Percentiles rank a stretch among this genome's conserved stretches.
phyloP scores from a whole-genome alignment of 2,797 vertebrate genomes.

The Dallia pectoralis region DNA sequence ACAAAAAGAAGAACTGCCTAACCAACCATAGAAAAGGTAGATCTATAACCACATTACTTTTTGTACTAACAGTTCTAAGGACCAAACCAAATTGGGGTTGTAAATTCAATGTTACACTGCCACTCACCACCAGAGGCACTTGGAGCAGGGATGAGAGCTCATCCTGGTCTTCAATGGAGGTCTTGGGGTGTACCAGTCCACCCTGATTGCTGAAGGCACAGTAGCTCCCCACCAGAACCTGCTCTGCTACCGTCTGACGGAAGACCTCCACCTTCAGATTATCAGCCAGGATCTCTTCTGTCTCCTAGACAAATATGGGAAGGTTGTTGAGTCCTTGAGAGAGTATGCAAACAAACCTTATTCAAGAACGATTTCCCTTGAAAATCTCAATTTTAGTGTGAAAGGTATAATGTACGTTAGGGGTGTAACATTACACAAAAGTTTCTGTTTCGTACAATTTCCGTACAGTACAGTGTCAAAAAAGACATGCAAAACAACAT shows the following conservation, averaged over 20 bases:
- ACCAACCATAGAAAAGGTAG: neutral
- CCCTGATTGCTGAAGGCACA: conserved; percentile 95
- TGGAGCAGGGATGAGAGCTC: conserved; percentile 95
- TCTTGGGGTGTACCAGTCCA: conserved; percentile 94
- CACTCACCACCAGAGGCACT: conserved; percentile 94
- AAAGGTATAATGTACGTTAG: too few relatives aligned
- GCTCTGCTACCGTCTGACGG: conserved; percentile 94
- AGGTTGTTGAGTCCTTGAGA: neutral
- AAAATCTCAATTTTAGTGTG: too few relatives aligned
- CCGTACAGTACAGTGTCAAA: too few relatives aligned
- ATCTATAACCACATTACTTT: neutral
- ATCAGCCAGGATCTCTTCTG: conserved; percentile 95
- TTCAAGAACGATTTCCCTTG: neutral
- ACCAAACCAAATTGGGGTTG: too few relatives aligned
- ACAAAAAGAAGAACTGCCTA: neutral
- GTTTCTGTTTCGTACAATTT: too few relatives aligned
- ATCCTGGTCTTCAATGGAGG: conserved; percentile 94
- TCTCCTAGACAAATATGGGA: conserved; percentile 76
- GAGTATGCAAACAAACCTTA: neutral
- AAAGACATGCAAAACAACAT: too few relatives aligned
- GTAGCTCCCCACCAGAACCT: conserved; percentile 95
- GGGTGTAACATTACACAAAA: too few relatives aligned
- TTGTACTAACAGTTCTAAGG: too few relatives aligned
- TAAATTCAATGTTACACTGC: neutral
- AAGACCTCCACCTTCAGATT: conserved; percentile 96